Conservation (phyloP, 92 coral and sea anemone species). For the Parazoanthus atlanticus region DNA sequence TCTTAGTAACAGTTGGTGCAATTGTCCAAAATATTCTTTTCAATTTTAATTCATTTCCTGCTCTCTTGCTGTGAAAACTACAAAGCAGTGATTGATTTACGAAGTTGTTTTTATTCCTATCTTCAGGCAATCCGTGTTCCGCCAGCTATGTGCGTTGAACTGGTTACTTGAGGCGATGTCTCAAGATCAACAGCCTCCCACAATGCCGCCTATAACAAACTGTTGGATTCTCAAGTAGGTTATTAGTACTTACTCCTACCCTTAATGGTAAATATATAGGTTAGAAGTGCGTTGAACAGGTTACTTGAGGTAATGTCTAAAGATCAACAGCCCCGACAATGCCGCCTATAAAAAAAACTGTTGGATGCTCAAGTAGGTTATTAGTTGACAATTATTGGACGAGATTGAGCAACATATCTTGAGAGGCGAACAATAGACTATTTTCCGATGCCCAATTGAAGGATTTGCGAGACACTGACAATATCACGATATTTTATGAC, state of each 20-base stretch:
- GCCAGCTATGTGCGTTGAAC: slow-evolving; percentile 92
- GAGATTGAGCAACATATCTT: too few relatives aligned
- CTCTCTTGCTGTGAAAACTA: background rate
- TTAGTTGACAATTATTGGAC: too few relatives aligned
- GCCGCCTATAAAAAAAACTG: slow-evolving; percentile 88
- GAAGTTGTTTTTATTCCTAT: background rate
- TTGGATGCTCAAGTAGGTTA: slow-evolving; percentile 88
- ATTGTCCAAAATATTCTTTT: background rate
- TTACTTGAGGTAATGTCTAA: slow-evolving; percentile 97
- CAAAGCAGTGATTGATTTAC: too few relatives aligned
- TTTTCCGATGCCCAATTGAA: too few relatives aligned
- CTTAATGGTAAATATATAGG: too few relatives aligned
- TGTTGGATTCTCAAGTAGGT: slow-evolving; percentile 97
- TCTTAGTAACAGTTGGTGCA: background rate
- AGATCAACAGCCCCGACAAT: slow-evolving; percentile 89
- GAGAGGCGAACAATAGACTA: too few relatives aligned
- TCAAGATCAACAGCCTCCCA: slow-evolving; percentile 94
- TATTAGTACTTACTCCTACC: background rate
- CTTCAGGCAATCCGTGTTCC: slow-evolving; percentile 79
- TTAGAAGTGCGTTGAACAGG: slow-evolving; percentile 80
- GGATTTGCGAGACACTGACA: too few relatives aligned
- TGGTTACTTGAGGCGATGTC: slow-evolving; percentile 99
- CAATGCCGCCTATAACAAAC: slow-evolving; percentile 86
- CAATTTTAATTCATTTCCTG: background rate
- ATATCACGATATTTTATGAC: too few relatives aligned